Evolutionary conservation across 2,113 vertebrate genomes (phyloP).

Genomic region (Eudyptes chrysolophus): DNA sequence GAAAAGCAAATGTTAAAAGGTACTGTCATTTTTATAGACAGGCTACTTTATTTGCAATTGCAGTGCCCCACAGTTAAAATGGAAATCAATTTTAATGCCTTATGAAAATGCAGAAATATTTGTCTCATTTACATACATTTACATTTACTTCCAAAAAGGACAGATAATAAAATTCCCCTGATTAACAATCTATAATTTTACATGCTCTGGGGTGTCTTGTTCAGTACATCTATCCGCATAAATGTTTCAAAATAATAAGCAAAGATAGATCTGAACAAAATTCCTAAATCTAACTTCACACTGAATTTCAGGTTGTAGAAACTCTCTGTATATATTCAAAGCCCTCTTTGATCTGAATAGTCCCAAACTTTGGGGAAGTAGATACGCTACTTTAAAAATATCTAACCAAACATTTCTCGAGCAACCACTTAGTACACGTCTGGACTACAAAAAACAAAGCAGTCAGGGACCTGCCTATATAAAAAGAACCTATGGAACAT

Average conservation of each 20-base stretch:
- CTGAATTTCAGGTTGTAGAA: background rate
- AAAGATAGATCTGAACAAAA: background rate
- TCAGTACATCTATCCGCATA: background rate
- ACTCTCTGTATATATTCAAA: background rate
- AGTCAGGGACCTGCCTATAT: background rate
- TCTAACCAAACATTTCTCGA: background rate
- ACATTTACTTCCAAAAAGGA: conserved; percentile 13
- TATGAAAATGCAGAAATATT: conserved; percentile 50
- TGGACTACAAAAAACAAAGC: background rate
- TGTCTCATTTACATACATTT: conserved; percentile 59
- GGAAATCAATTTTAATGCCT: conserved; percentile 65
- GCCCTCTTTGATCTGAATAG: background rate
- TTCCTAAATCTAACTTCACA: background rate
- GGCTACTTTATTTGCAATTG: conserved; percentile 50
- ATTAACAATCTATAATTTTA: conserved; percentile 41
- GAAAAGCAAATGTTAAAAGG: conserved; percentile 42
- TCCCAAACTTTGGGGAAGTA: background rate
- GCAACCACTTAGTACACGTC: background rate
- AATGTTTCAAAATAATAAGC: background rate
- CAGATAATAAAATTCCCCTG: conserved; percentile 38
- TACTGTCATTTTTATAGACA: conserved; percentile 38
- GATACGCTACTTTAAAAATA: background rate
- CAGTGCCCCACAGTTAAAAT: conserved; percentile 50
- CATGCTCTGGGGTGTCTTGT: background rate
- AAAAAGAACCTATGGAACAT: background rate